These are phyloP conservation scores for Drosophila guanche DNA, from an alignment of 1,140 invertebrate species.

Conservation along the genomic window DNA sequence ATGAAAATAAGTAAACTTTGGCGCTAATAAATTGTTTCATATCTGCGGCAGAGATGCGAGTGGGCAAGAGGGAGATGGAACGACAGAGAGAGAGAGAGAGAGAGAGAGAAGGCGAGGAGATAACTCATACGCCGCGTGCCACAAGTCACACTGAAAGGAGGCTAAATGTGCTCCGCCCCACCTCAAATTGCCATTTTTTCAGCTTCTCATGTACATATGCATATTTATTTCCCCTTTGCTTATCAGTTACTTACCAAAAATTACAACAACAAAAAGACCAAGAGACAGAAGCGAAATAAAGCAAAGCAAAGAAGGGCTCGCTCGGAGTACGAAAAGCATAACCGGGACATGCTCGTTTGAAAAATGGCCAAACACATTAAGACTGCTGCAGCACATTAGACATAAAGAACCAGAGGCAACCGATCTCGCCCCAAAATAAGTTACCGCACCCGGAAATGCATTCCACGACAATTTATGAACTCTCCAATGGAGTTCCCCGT, in stretches of 20 bases:
- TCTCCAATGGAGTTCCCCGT: not conserved
- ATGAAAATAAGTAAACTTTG: constrained; percentile 70
- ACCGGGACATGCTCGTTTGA: constrained; percentile 42
- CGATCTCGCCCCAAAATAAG: not conserved
- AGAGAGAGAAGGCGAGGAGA: constrained; percentile 31
- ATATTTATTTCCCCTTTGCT: constrained; percentile 78
- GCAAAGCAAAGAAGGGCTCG: constrained; percentile 33
- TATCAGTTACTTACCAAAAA: constrained; percentile 71
- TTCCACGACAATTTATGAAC: constrained; percentile 25
- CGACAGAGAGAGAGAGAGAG: constrained; percentile 4
- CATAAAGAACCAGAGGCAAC: constrained; percentile 6
- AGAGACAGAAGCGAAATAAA: constrained; percentile 66
- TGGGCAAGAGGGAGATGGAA: constrained; percentile 16
- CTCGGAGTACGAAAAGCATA: not conserved
- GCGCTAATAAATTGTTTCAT: constrained; percentile 79
- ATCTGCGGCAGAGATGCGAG: constrained; percentile 48
- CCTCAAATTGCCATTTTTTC: constrained; percentile 32
- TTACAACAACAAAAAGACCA: constrained; percentile 29
- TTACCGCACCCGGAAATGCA: not conserved
- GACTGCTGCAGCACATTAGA: constrained; percentile 68
- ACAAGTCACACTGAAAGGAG: constrained; percentile 18
- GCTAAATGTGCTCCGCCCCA: constrained; percentile 11
- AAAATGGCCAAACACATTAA: constrained; percentile 76
- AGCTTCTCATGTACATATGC: constrained; percentile 48
- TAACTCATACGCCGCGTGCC: constrained; percentile 74